Evolutionary conservation across 2,113 vertebrate species (phyloP), one percentile per base, ranked within the genome.

Genomic region (Albula goreensis): DNA sequence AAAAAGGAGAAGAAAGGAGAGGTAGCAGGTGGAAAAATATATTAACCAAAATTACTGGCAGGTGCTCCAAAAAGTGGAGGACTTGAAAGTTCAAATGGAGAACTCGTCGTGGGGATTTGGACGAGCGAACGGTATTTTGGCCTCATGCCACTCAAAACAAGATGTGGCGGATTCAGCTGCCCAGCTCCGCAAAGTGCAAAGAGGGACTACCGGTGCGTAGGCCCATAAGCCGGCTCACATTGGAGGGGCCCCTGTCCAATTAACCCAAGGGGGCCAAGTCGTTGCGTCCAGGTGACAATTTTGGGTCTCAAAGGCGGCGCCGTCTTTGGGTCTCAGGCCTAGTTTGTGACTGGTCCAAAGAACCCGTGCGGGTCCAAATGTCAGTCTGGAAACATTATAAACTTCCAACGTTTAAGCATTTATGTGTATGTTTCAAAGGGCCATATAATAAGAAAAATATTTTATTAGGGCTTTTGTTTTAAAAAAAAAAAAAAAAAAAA

Each of bases 1-100:
- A 70, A 49, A 85, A 56, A 13, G 83, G 25, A n/a, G 49, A 70
- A 41, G 15, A 57, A 81, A 57, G 57, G 74, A 60, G 88, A 86
- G 85, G 88, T 87, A 91, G 86, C 88, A 89, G 88, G 88, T 89
- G 88, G 89, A 88, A 87, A 70, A 85, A 93, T 91, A 92, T 84
- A 87, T 93, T 51, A 92, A 90, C 85, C 19, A 87, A 91, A 90
- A 92, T 94, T 91, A 90, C 90, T 89, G 93, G 92, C 95, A 96
- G 94, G 94, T 95, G 95, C 92, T 87, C 50, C 25, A 51, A 84
- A 87, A 84, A 87, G 57, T 56, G 53, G 6, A n/a, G 53, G 57
- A 25, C 82, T 22, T 66, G 48, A 48, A 84, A 77, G 57, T 87
- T 84, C 78, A 81, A 53, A 84, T 49, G 25, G 83, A 66, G 50